Conservation (phyloP, 2,797 vertebrate species). For the Siniperca obscura region DNA sequence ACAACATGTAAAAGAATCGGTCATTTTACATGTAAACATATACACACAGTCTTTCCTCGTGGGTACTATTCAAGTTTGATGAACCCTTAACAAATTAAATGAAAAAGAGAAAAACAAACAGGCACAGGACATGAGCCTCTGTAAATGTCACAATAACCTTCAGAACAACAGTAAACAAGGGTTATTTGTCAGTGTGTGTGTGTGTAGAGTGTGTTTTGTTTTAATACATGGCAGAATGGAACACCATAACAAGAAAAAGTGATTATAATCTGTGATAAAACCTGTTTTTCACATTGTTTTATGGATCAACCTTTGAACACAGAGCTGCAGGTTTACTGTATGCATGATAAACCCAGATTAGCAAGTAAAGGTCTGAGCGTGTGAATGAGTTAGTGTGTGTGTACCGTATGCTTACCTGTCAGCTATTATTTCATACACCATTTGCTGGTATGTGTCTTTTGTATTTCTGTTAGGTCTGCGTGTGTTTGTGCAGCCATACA, state of each 20-base stretch:
- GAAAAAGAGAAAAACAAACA: not conserved
- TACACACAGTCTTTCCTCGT: not conserved
- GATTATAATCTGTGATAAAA: conserved; percentile 42
- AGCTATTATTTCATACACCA: not conserved
- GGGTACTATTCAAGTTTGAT: not conserved
- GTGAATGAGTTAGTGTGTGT: not conserved
- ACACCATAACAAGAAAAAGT: conserved; percentile 13
- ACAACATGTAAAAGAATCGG: no score
- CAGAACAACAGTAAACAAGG: conserved; percentile 2
- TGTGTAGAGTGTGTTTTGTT: not conserved
- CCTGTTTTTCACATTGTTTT: conserved; percentile 35
- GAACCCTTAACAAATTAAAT: not conserved
- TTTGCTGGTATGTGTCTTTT: not conserved
- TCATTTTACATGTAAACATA: not conserved
- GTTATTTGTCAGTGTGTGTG: not conserved
- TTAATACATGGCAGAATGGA: conserved; percentile 2
- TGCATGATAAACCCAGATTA: conserved; percentile 48
- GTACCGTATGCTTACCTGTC: not conserved
- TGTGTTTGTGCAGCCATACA: not conserved
- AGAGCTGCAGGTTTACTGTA: conserved; percentile 34
- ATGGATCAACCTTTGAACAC: conserved; percentile 67
- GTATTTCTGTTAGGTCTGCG: not conserved
- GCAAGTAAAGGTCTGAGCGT: not conserved
- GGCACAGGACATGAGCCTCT: not conserved
- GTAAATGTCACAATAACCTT: conserved; percentile 23